phyloP scores from a whole-genome alignment of 2,113 vertebrate species.

The Vimba vimba region DNA sequence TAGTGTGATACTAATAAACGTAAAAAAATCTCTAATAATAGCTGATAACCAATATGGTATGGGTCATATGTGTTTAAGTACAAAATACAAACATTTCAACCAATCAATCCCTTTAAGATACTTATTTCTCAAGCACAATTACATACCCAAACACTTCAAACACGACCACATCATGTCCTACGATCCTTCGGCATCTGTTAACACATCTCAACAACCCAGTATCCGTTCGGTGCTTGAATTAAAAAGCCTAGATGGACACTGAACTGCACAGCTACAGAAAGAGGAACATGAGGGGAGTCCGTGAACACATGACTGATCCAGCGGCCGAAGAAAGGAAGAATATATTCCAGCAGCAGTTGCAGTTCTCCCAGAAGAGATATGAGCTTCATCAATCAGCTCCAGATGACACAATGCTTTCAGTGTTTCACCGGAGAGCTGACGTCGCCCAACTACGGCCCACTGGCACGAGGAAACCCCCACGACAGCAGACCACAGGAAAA shows the following conservation, averaged over 20 bases:
- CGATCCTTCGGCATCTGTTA: not conserved
- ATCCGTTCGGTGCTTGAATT: no score
- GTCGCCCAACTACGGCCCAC: slow-evolving; percentile 56
- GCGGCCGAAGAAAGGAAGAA: slow-evolving; percentile 41
- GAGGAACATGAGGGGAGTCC: slow-evolving; percentile 45
- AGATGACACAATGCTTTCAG: slow-evolving; percentile 74
- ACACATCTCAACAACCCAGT: not conserved
- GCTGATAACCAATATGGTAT: not conserved
- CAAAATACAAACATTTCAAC: no score
- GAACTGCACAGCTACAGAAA: not conserved
- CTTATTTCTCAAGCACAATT: not conserved
- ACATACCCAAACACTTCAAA: not conserved
- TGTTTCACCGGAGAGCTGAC: slow-evolving; percentile 68
- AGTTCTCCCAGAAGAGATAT: slow-evolving; percentile 58
- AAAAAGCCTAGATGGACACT: not conserved
- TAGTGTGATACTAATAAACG: no score
- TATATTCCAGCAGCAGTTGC: not conserved
- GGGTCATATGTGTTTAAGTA: not conserved
- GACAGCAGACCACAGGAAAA: not conserved
- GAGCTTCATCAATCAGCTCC: slow-evolving; percentile 69
- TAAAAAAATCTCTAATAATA: no score
- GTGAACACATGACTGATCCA: slow-evolving; percentile 61
- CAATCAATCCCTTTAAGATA: not conserved
- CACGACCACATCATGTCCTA: not conserved
- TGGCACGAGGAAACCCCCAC: slow-evolving; percentile 52